Base-by-base conservation (phyloP, 2,888 invertebrate species). In the Tiliacea citrago region DNA sequence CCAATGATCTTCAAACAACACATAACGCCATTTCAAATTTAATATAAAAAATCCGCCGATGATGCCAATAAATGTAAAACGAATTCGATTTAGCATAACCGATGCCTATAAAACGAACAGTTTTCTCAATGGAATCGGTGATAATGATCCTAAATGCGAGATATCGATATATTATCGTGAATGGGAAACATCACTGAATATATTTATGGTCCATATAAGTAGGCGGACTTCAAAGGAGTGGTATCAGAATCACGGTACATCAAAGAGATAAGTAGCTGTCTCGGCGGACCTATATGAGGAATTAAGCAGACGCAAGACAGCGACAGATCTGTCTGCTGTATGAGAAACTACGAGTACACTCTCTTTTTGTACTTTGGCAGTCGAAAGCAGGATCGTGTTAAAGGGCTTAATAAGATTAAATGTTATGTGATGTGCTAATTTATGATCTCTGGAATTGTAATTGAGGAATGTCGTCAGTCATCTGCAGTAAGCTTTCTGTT, bases 161-260 rank as follows among this genome's bases (percentile, higher is more conserved):
- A 75, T 63, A 75, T 81, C 77, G 68, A 80, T 79, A 86, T 76
- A 76, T 73, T 81, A 85, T 80, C 79, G 77, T 76, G 76, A 81
- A 77, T 84, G 79, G 75, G 79, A 83, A 88, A 73, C 84, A 80
- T 77, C 80, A 66, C 76, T 83, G 84, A 76, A 75, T 82, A 68
- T 88, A 89, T 89, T 89, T 86, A 89, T 89, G 83, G 85, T 75
- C 73, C 68, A 73, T 75, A 77, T 78, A 83, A 82, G 84, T 83
- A 83, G 75, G 68, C 58, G 35, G 69, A 84, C 89, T 86, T 88
- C 86, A 89, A 89, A 89, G 86, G 80, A 75, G 63, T 78, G 51
- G 67, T 73, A 79, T 66, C 73, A 81, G 74, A 79, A 84, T 85
- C 76, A 58, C 74, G 73, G 71, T 69, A 86, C 88, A 85, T 84